Evolutionary conservation across 1,140 invertebrate genomes (phyloP), one percentile per base, ranked within the genome.

Genomic region (Lysiphlebus fabarum): DNA sequence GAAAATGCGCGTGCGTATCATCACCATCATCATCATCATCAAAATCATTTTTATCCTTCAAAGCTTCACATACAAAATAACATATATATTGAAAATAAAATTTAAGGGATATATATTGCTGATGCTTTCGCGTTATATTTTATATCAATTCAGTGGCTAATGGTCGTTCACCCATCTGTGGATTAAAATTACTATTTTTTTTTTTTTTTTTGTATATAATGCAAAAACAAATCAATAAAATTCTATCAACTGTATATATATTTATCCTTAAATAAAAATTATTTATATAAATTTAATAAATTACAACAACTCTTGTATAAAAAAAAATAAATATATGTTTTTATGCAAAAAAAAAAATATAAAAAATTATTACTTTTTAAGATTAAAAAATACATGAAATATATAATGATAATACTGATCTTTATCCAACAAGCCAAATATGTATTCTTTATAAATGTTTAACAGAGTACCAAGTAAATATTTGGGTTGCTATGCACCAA

Each of bases 1-100:
- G 57, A 51, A 58, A 51, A 51, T 55, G 62, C 58, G 63, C 62
- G 47, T 48, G 55, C 67, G 62, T 58, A 65, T 41, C 26, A 53
- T 53, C 14, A n/a, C n/a, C n/a, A 12, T 50, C 56, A 36, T 47
- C 49, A 14, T 53, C 40, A 53, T 53, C 42, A 53, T 53, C 17
- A 34, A 8, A 7, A 36, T 40, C 55, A 48, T 41, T 38, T 12
- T 10, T 7, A 12, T 26, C 36, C 10, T 37, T 37, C 6, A 12
- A 65, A 59, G 56, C 65, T 67, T 67, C 65, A 67, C 45, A 61
- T 4, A 26, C 17, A 26, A 26, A 26, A 26, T 26, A 26, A 26
- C 17, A 26, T 26, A 17, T 3, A 17, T 63, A 50, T 65, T n/a
- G n/a, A n/a, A n/a, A n/a, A n/a, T n/a, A n/a, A n/a, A n/a, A 54